Evolutionary conservation across 2,797 vertebrate genomes (phyloP).

Genomic region (Tamandua tetradactyla): DNA sequence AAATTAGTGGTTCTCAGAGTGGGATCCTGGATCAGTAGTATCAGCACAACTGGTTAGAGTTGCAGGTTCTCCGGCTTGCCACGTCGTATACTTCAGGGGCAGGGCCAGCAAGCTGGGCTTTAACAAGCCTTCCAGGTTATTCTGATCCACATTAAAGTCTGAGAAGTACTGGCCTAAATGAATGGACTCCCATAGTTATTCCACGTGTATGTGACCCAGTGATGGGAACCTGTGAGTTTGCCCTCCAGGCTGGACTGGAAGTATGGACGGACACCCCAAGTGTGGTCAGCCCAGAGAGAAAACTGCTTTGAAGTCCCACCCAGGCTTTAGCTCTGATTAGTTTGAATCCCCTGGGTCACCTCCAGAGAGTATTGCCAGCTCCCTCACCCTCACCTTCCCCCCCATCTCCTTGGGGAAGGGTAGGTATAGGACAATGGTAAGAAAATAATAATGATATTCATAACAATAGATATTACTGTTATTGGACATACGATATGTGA

Average conservation of each 20-base stretch:
- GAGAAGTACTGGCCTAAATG: no score
- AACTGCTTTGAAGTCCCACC: neutral
- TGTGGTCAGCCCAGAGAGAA: neutral
- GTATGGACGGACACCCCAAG: fast-evolving
- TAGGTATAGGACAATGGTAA: fast-evolving
- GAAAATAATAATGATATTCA: neutral
- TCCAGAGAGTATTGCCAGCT: neutral
- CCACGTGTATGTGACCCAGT: fast-evolving
- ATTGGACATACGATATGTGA: neutral
- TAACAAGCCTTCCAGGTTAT: fast-evolving
- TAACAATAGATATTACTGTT: fast-evolving
- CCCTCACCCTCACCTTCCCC: no score
- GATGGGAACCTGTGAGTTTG: fast-evolving
- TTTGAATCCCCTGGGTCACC: neutral
- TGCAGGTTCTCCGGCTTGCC: neutral
- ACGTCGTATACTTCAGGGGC: no score
- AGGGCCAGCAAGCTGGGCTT: fast-evolving
- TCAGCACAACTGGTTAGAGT: neutral
- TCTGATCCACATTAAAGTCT: fast-evolving
- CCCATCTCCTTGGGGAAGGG: neutral
- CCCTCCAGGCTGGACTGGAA: neutral
- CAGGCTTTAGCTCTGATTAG: neutral
- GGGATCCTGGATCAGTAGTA: no score
- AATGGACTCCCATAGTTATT: neutral
- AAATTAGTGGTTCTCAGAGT: neutral